These are phyloP conservation scores for Lamprologus ornatipinnis DNA, from an alignment of 2,113 vertebrate genomes.

Conservation along the genomic window DNA sequence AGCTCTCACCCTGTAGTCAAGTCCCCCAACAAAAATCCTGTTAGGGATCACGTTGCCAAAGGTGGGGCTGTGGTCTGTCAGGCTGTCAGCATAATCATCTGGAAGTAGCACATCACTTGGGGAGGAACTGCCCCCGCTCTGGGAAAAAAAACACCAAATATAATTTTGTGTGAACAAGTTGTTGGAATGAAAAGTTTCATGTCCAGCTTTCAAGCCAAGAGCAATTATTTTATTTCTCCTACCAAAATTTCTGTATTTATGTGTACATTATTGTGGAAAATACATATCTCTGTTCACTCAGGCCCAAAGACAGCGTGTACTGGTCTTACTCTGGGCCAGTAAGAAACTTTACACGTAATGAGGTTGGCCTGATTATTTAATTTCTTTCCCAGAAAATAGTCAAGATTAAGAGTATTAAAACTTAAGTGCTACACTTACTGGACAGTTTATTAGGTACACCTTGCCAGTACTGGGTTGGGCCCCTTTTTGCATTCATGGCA, in stretches of 20 bases:
- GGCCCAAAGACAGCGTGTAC: not conserved
- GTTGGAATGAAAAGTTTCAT: not conserved
- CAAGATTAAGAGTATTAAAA: not conserved
- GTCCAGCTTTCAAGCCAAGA: not conserved
- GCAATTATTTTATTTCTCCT: not conserved
- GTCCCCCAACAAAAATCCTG: constrained; percentile 85
- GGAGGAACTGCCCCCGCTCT: constrained; percentile 69
- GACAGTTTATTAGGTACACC: not conserved
- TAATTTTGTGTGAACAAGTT: not conserved
- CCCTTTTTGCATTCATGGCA: not conserved
- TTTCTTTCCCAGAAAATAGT: not conserved
- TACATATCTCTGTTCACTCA: not conserved
- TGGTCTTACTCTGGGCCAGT: not conserved
- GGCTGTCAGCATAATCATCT: constrained; percentile 32
- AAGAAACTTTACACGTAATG: accelerated
- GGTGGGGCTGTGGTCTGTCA: constrained; percentile 27
- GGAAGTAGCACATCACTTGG: constrained; percentile 58
- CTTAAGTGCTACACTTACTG: not conserved
- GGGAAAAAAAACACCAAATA: not conserved
- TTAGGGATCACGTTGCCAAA: constrained; percentile 80
- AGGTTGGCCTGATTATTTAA: not conserved
- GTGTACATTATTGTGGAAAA: not conserved
- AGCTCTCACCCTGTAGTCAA: constrained; percentile 77
- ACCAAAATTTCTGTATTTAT: not conserved
- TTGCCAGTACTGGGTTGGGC: not conserved